These are phyloP conservation scores for Donacobius atricapilla DNA, from an alignment of 2,113 vertebrate genomes.

Conservation along the genomic window DNA sequence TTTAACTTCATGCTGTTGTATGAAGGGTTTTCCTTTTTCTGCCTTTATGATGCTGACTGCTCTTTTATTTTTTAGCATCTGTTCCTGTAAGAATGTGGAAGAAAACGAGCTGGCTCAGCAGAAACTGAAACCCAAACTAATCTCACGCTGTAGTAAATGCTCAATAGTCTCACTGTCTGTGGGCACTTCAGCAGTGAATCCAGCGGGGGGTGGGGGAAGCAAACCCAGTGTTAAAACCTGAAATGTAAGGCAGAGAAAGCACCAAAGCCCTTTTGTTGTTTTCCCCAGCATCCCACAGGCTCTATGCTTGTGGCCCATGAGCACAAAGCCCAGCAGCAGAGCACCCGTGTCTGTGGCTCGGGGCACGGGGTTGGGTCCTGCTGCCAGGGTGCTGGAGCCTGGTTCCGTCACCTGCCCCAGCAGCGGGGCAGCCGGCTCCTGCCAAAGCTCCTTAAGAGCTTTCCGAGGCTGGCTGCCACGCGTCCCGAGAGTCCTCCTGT, in stretches of 20 bases:
- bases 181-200: neutral
- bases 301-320: fast-evolving
- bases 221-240: neutral
- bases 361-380: neutral
- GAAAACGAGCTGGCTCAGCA: conserved; percentile 35
- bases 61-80: neutral
- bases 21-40: neutral
- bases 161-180: neutral
- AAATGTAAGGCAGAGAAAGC: neutral
- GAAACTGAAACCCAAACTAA: conserved; percentile 29
- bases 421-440: neutral
- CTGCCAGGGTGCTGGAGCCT: fast-evolving
- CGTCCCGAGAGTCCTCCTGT: neutral
- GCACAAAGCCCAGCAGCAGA: neutral
- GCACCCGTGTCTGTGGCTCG: fast-evolving
- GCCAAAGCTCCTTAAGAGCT: conserved; percentile 54
- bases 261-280: neutral
- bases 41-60: neutral
- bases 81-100: conserved; percentile 1
- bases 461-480: neutral
- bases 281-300: neutral
- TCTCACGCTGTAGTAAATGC: neutral
- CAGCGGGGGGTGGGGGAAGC: neutral
- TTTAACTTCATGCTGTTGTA: neutral
- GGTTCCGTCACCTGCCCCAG: neutral